Base-by-base conservation (phyloP, 2,888 invertebrate genomes). In the Endotricha flammealis region DNA sequence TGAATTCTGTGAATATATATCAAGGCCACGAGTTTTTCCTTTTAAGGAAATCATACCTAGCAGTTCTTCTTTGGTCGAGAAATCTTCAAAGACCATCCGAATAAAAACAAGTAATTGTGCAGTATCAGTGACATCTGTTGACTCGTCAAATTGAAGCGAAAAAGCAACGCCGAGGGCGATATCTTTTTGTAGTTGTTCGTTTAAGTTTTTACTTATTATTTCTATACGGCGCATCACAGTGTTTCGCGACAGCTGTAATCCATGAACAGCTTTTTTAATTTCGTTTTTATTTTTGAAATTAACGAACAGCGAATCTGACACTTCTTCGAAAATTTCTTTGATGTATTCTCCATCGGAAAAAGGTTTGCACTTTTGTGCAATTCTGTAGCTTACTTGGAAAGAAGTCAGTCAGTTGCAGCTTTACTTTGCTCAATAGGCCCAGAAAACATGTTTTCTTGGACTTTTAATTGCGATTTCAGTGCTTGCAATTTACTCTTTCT, bases 211-310 rank as follows among this genome's bases (percentile, higher is more conserved):
- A 39, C 39, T 46, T 30, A 41, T 39, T 22, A 8, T 38, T 42
- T 39, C 39, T 39, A 42, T 39, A 43, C 44, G 42, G 38, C 39
- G 37, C 46, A 44, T 47, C 46, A 48, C 43, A 36, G 43, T 50
- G 39, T 45, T 44, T 45, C 42, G 45, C 7, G 46, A 47, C 44
- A 44, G 39, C 38, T 44, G 43, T 42, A 48, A 37, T 24, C 38
- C 39, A 38, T 48, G 33, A 46, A 44, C 14, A 39, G 38, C 39
- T 39, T 36, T 35, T 41, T 38, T 42, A 48, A 48, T 48, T 45
- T 47, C 39, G 29, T 40, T 44, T 43, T 45, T 45, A 43, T 45
- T 49, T 44, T 45, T 44, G 35, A 51, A 47, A 51, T 49, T 48
- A 5, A 41, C 38, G 34, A 44, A 50, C 37, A 48, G 36, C 32